These are phyloP conservation scores for Camptogramma bilineatum DNA, from an alignment of 2,888 invertebrate species.

Conservation along the genomic window DNA sequence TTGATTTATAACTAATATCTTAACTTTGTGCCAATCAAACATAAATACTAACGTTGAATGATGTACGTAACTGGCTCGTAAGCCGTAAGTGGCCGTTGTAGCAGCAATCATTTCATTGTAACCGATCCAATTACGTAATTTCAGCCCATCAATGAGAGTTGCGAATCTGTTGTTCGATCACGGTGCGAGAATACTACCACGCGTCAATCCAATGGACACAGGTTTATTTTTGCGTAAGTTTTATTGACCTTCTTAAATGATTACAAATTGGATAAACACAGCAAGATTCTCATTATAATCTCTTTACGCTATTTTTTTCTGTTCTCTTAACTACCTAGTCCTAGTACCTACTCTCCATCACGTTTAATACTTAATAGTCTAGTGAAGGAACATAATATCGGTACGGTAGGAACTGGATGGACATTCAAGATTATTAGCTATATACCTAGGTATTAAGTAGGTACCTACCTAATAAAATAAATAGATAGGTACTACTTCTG, in stretches of 20 bases:
- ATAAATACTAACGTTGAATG: background rate
- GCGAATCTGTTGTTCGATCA: conserved; percentile 68
- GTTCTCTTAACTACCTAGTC: too few species aligned
- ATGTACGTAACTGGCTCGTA: conserved; percentile 11
- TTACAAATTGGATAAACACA: too few species aligned
- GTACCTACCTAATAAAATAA: background rate
- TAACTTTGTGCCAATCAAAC: background rate
- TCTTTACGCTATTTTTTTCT: too few species aligned
- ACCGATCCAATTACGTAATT: conserved; percentile 46
- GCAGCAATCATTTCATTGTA: conserved; percentile 43
- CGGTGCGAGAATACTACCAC: conserved; percentile 65
- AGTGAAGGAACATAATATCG: too few species aligned
- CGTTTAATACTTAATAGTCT: too few species aligned
- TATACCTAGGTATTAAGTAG: background rate
- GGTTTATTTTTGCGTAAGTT: conserved; percentile 74
- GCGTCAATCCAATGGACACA: conserved; percentile 61
- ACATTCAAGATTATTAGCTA: too few species aligned
- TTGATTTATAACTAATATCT: background rate
- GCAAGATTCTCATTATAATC: too few species aligned
- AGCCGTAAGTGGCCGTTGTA: conserved; percentile 16
- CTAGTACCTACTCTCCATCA: too few species aligned
- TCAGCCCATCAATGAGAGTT: conserved; percentile 64
- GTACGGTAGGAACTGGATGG: too few species aligned
- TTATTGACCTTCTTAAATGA: background rate
- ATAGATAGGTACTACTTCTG: background rate